Base-by-base conservation (phyloP, 2,113 vertebrate genomes). In the Catagonus wagneri region DNA sequence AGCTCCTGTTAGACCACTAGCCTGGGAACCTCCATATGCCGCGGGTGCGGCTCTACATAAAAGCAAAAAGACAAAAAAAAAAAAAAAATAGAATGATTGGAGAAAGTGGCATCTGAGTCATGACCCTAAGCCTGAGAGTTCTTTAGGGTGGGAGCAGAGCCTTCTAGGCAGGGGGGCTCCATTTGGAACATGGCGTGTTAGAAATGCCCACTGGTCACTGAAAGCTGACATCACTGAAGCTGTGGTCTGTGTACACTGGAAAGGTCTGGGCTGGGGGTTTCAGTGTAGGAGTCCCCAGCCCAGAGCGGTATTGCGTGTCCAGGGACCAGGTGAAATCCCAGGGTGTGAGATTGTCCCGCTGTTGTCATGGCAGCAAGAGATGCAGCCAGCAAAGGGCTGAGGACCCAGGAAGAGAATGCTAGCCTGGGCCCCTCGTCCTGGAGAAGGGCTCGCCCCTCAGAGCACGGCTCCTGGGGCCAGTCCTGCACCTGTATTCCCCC, bases 401-500 rank as follows among this genome's bases (percentile, higher is more conserved):
- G 60, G 5, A 0, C 22, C 23, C n/a, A 16, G 19, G 36, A 12
- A 27, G 4, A 17, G 2, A 22, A 34, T 8, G 27, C 75, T 11
- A 0, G 7, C 23, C 65, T 39, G 16, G 20, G 54, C 15, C 16
- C 56, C 2, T 0, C 60, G 16, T 8, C 32, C 7, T 3, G 23
- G 20, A 16, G 29, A 1, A 0, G 7, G 61, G 27, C 12, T 20
- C 11, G 2, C 50, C 34, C 52, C 50, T 60, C 27, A 32, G 0
- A 0, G 20, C 2, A 1, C n/a, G 20, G 36, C 1, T 29, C 29
- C 54, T 32, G 81, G 52, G 58, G 8, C 34, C 11, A 1, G 6
- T 27, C 36, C 15, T 4, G 3, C 6, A 0, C 7, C 27, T 20
- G 0, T 14, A 5, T 10, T 6, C 19, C 52, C 7, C 0, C 7